These are phyloP conservation scores for Ephestia elutella DNA, from an alignment of 1,140 invertebrate genomes.

Conservation along the genomic window DNA sequence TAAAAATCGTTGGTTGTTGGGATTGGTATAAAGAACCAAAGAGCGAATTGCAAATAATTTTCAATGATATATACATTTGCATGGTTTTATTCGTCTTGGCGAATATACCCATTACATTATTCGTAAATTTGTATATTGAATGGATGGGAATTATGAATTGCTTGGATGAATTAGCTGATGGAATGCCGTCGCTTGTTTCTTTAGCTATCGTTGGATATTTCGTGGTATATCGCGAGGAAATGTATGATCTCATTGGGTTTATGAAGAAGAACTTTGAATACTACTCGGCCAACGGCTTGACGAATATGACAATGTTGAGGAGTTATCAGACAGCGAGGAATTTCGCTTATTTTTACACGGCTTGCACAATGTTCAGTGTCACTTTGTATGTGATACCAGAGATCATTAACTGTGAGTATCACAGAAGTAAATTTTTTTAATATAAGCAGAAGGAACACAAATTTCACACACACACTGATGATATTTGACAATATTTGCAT, in stretches of 20 bases:
- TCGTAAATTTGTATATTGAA: slow-evolving; percentile 42
- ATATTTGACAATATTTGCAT: too few species aligned
- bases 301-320: slow-evolving; percentile 57
- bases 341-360: slow-evolving; percentile 53
- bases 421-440: too few species aligned
- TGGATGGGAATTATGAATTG: slow-evolving; percentile 49
- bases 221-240: slow-evolving; percentile 32
- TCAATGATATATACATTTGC: slow-evolving; percentile 45
- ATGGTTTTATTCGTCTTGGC: slow-evolving; percentile 42
- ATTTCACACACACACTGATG: too few species aligned
- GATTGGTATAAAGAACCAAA: slow-evolving; percentile 42
- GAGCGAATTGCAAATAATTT: slow-evolving; percentile 24
- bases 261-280: slow-evolving; percentile 51
- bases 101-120: slow-evolving; percentile 30
- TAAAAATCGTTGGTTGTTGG: slow-evolving; percentile 55
- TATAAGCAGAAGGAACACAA: too few species aligned
- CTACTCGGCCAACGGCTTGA: slow-evolving; percentile 48
- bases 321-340: slow-evolving; percentile 46
- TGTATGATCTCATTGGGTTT: slow-evolving; percentile 45
- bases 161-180: slow-evolving; percentile 50
- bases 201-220: slow-evolving; percentile 50
- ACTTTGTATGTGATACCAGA: slow-evolving; percentile 50
- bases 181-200: slow-evolving; percentile 42
- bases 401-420: slow-evolving; percentile 48
- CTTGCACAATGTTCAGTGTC: slow-evolving; percentile 51